Percentiles rank a stretch among this genome's conserved stretches.
Evolutionary conservation across 1,140 invertebrate genomes (phyloP).

Genomic region (Macrotrachela quadricornifera): DNA sequence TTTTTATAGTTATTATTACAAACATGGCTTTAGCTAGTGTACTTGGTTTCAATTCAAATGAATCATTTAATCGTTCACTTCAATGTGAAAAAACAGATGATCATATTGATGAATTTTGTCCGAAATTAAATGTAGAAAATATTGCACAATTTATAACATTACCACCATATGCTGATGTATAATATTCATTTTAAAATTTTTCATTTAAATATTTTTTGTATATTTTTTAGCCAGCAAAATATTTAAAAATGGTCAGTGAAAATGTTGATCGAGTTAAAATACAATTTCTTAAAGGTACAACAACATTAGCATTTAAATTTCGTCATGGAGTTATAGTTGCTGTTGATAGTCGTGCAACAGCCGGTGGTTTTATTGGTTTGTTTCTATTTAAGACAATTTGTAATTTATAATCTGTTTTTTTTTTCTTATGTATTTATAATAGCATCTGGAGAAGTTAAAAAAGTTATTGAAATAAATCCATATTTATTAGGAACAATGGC

Average conservation of each 20-base stretch:
- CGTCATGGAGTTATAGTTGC: slow-evolving; percentile 72
- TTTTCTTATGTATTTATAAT: slow-evolving; percentile 12
- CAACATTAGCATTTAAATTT: slow-evolving; percentile 82
- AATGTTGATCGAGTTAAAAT: slow-evolving; percentile 58
- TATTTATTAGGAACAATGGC: slow-evolving; percentile 68
- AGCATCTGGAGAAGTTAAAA: slow-evolving; percentile 80
- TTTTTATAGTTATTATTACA: background rate
- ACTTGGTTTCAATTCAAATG: background rate
- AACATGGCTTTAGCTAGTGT: background rate
- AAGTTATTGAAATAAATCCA: slow-evolving; percentile 91
- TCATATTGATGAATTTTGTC: background rate
- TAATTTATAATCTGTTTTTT: background rate
- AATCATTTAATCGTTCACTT: background rate
- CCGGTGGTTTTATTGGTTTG: slow-evolving; percentile 72
- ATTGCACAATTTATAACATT: background rate
- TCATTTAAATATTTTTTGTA: background rate
- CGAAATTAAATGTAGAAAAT: background rate
- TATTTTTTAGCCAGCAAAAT: slow-evolving; percentile 5
- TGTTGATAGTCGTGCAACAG: slow-evolving; percentile 88
- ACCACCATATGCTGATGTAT: background rate
- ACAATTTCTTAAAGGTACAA: slow-evolving; percentile 86
- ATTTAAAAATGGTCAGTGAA: slow-evolving; percentile 33
- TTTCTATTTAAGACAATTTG: background rate
- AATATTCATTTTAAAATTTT: background rate
- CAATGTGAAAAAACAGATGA: background rate